phyloP scores from a whole-genome alignment of 1,140 invertebrate genomes.

The Sycophaga agraensis region DNA sequence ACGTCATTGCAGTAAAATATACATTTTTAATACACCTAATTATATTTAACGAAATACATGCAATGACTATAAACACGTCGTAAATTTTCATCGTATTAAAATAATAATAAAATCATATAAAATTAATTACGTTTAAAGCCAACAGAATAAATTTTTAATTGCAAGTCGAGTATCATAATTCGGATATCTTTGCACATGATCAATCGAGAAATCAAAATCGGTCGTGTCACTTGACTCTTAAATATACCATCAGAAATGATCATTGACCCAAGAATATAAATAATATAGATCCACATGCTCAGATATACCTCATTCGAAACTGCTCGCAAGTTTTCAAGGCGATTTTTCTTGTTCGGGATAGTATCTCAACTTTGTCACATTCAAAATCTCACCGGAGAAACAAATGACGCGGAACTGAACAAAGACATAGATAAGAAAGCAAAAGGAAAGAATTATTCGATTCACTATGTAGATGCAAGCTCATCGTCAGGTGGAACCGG shows the following conservation, averaged over 20 bases:
- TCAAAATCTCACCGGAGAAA: background rate
- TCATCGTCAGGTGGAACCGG: constrained; percentile 25
- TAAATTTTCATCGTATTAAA: too few relatives aligned
- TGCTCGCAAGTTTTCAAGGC: constrained; percentile 9
- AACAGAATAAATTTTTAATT: too few relatives aligned
- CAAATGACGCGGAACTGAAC: background rate
- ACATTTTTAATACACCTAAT: too few relatives aligned
- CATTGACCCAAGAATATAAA: background rate
- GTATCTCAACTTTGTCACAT: constrained; percentile 14
- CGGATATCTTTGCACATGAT: background rate
- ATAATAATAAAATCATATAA: too few relatives aligned
- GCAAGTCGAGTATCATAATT: too few relatives aligned
- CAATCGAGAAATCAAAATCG: constrained; percentile 3
- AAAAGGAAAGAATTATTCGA: background rate
- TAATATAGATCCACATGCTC: background rate
- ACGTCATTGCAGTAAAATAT: too few relatives aligned
- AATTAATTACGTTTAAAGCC: too few relatives aligned
- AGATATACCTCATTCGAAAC: background rate
- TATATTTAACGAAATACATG: too few relatives aligned
- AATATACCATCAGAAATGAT: background rate
- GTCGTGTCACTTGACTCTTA: background rate
- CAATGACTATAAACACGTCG: too few relatives aligned
- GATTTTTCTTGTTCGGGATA: constrained; percentile 19
- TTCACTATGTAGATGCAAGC: background rate
- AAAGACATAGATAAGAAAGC: background rate